A percentile compares a stretch with the other conserved stretches of the same genome.
These are phyloP conservation scores for Burhinus bistriatus DNA, from an alignment of 2,113 vertebrate genomes.

Conservation along the genomic window DNA sequence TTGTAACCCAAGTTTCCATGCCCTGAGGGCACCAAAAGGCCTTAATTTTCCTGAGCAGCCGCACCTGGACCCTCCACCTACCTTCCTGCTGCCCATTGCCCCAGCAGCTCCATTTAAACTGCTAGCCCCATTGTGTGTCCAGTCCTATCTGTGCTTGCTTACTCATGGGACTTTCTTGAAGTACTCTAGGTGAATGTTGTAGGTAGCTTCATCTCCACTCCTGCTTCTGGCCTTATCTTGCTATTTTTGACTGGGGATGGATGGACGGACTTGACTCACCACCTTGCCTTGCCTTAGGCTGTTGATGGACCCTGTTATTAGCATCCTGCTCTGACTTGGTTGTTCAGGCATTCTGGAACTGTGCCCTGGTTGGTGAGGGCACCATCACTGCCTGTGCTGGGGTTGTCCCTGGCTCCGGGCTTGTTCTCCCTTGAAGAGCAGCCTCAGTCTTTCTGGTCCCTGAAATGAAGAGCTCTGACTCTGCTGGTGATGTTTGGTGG, in stretches of 20 bases:
- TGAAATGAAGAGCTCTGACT: neutral
- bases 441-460: neutral
- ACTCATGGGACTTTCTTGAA: neutral
- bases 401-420: accelerated
- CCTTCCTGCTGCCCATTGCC: neutral
- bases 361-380: neutral
- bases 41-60: neutral
- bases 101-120: neutral
- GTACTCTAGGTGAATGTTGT: neutral
- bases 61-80: neutral
- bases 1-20: neutral
- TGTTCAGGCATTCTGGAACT: neutral
- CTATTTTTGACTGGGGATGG: neutral
- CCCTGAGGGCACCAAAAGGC: neutral
- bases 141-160: neutral
- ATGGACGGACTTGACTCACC: neutral
- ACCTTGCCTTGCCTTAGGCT: neutral
- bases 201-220: neutral
- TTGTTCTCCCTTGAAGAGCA: neutral
- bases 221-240: neutral
- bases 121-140: accelerated
- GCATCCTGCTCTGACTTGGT: neutral
- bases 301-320: neutral
- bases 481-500: neutral
- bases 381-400: neutral